phyloP scores from a whole-genome alignment of 2,113 vertebrate species.

The Callaeas wilsoni region DNA sequence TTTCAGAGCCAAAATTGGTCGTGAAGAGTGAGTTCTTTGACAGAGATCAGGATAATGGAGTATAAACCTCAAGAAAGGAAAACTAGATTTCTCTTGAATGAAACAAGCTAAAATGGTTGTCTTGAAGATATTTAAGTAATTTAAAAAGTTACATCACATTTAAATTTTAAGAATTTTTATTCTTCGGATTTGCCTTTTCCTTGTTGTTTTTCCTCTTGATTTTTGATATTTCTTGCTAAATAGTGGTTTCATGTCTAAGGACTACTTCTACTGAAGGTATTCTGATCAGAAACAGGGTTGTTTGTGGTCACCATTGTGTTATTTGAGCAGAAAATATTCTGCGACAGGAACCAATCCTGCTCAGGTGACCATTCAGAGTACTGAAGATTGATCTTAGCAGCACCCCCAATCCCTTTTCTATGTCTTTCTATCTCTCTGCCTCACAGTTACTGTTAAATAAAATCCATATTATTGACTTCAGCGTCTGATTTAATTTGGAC shows the following conservation, averaged over 20 bases:
- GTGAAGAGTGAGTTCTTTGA: not conserved
- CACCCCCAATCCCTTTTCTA: not conserved
- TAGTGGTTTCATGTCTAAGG: not conserved
- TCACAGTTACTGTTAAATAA: not conserved
- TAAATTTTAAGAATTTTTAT: not conserved
- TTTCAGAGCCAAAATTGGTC: not conserved
- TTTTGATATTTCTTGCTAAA: not conserved
- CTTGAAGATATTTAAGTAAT: not conserved
- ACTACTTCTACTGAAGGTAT: not conserved
- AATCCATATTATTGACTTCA: not conserved
- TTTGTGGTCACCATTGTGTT: not conserved
- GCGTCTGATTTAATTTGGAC: accelerated
- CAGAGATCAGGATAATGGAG: not conserved
- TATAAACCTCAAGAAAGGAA: not conserved
- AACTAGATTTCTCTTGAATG: not conserved
- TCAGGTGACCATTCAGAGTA: not conserved
- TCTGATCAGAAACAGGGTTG: not conserved
- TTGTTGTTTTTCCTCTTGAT: not conserved
- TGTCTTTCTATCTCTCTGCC: not conserved
- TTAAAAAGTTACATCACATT: not conserved
- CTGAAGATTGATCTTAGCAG: not conserved
- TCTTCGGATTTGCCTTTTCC: accelerated
- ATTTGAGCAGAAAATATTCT: not conserved
- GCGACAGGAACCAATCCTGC: not conserved
- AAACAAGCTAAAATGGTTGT: not conserved